Base-by-base conservation (phyloP, 2,888 invertebrate species). In the Hydrotaea diabolus region DNA sequence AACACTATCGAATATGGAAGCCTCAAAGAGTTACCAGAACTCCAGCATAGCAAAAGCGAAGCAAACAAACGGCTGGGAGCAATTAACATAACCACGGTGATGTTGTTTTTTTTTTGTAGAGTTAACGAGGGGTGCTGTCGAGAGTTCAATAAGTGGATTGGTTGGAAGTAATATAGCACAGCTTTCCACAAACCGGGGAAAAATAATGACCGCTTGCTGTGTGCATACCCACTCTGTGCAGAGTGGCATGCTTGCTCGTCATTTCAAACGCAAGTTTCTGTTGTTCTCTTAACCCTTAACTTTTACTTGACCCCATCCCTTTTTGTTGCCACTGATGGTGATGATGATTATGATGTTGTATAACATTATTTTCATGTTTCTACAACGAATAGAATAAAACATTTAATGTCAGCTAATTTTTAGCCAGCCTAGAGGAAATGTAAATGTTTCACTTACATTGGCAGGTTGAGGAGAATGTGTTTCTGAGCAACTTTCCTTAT, bases 321-420 rank as follows among this genome's bases (percentile, higher is more conserved):
- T 15, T 59, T 26, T 26, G 26, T 13, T 26, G 23, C 9, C 55
- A 19, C 2, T 21, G 55, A 19, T 26, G 59, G 26, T 26, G 23
- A 59, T 21, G 21, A 55, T 26, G 15, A 59, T 21, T 57, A 21
- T 49, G 49, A 49, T 49, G n/a, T 49, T 4, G n/a, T n/a, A 15
- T 26, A 23, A 7, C 49, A 77, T 77, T 73, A 7, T 31, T 31
- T 31, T 31, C 7, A 7, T 31, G 31, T 31, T 31, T 19, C 74
- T 19, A 62, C 31, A 66, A 26, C 59, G 9, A 23, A 59, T 7
- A 15, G 15, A 13, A 7, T 31, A 72, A 73, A 83, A 77, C 77
- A 59, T 76, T 80, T 71, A 84, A 84, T 80, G 77, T 78, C 80
- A 84, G 80, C 83, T 80, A 84, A 80, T 84, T 84, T 84, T 80